Evolutionary conservation across 2,888 invertebrate genomes (phyloP).

Genomic region (Caenorhabditis auriculariae): DNA sequence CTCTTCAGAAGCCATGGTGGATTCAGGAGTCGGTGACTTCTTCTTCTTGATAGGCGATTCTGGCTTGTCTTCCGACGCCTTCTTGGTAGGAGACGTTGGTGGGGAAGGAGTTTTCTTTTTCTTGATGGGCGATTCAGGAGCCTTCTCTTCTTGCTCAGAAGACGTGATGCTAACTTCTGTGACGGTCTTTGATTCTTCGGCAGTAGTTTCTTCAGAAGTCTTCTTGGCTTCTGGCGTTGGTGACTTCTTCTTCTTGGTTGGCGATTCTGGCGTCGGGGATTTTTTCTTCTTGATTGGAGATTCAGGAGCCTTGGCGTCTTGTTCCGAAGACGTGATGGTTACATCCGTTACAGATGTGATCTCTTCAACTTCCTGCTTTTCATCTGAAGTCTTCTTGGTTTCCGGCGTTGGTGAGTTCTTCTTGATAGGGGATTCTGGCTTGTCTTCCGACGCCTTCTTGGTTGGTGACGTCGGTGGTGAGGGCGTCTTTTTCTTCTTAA

Average conservation of each 20-base stretch:
- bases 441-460: conserved; percentile 2
- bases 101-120: conserved; percentile 4
- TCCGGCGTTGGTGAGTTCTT: conserved; percentile 4
- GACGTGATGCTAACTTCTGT: too few relatives aligned
- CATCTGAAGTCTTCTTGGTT: too few relatives aligned
- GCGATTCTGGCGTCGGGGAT: conserved; percentile 10
- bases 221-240: too few relatives aligned
- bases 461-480: not conserved
- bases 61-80: not conserved
- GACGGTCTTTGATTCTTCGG: not conserved
- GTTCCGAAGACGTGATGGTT: too few relatives aligned
- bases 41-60: conserved; percentile 18
- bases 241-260: conserved; percentile 16
- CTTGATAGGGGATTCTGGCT: conserved; percentile 1
- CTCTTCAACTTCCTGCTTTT: too few relatives aligned
- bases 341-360: too few relatives aligned
- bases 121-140: conserved; percentile 6
- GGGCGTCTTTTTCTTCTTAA: conserved; percentile 10
- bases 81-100: not conserved
- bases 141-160: too few relatives aligned
- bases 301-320: conserved; percentile 7
- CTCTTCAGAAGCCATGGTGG: too few relatives aligned
- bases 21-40: conserved; percentile 10
- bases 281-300: conserved; percentile 10
- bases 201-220: not conserved